Evolutionary conservation across 1,140 invertebrate genomes (phyloP).

Genomic region (Riptortus pedestris): DNA sequence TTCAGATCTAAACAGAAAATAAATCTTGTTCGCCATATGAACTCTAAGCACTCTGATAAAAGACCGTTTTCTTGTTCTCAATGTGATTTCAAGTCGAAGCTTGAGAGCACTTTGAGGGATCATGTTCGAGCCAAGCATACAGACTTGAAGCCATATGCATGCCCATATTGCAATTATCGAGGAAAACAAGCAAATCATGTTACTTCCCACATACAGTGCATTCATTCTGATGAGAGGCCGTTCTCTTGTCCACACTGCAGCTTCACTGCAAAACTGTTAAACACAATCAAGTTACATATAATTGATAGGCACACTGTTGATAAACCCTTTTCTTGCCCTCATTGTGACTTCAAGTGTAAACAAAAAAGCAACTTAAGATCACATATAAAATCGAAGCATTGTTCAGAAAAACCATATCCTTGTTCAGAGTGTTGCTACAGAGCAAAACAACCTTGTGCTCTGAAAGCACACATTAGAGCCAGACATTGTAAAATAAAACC

Average conservation of each 20-base stretch:
- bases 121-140: background rate
- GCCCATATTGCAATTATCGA: background rate
- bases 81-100: background rate
- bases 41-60: background rate
- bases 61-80: background rate
- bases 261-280: background rate
- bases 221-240: background rate
- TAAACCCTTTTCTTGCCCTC: no score
- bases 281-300: no score
- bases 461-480: no score
- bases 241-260: background rate
- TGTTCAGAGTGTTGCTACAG: no score
- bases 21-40: background rate
- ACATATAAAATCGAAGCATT: no score
- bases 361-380: no score
- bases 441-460: no score
- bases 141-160: background rate
- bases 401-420: no score
- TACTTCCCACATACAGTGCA: background rate
- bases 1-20: background rate
- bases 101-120: background rate
- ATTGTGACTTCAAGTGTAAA: no score
- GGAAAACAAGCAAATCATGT: constrained; percentile 1
- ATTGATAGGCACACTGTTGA: no score
- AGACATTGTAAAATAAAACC: no score